Conservation (phyloP, 2,888 invertebrate genomes). For the Leptopilina drosophilae region DNA sequence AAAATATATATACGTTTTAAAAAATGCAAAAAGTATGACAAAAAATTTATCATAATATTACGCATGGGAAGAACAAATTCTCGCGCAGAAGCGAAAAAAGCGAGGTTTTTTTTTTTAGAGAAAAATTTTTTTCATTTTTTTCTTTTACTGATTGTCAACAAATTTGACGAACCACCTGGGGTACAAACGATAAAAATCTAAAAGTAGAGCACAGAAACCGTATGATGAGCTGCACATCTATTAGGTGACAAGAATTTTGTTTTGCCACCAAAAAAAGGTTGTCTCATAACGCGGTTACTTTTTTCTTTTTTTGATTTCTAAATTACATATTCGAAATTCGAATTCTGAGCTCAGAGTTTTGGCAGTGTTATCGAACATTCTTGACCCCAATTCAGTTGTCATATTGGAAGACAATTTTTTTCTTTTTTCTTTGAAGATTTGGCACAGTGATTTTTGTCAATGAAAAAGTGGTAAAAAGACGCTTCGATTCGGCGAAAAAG, state of each 20-base stretch:
- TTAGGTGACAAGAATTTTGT: not conserved
- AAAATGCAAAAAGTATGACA: conserved; percentile 27
- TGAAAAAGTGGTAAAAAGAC: conserved; percentile 34
- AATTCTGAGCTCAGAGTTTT: conserved; percentile 34
- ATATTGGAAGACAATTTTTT: conserved; percentile 15
- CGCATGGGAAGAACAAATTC: conserved; percentile 9
- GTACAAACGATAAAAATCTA: conserved; percentile 16
- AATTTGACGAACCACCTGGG: conserved; percentile 8
- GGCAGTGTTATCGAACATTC: conserved; percentile 36
- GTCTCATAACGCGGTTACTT: not conserved
- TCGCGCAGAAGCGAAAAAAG: conserved; percentile 28
- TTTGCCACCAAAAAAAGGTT: not conserved
- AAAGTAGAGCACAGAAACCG: conserved; percentile 17
- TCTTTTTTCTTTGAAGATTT: not conserved
- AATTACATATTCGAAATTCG: conserved; percentile 8
- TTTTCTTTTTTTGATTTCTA: not conserved
- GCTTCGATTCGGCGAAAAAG: conserved; percentile 37
- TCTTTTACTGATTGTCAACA: conserved; percentile 3
- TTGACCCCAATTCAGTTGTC: not conserved
- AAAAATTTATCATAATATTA: conserved; percentile 13
- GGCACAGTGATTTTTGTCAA: conserved; percentile 22
- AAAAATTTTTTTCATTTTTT: not conserved
- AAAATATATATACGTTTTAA: conserved; percentile 12
- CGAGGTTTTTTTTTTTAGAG: not conserved
- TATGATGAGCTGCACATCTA: not conserved